Conservation (phyloP, 1,140 invertebrate genomes). For the Dinothrombium tinctorium region DNA sequence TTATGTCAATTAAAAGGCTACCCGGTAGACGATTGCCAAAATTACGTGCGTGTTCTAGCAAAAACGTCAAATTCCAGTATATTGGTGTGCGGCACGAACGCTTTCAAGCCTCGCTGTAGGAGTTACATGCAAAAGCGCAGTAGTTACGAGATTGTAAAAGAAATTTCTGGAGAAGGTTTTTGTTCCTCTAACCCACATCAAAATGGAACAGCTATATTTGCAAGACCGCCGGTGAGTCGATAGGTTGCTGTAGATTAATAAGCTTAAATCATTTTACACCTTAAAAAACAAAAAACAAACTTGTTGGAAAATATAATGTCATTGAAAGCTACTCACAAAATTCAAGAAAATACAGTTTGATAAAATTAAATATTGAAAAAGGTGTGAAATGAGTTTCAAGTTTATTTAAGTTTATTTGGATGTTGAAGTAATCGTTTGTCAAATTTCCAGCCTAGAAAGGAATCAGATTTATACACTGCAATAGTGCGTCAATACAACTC, state of each 20-base stretch:
- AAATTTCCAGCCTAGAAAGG: neutral
- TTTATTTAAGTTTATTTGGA: too few species aligned
- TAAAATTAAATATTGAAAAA: too few species aligned
- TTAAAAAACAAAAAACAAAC: neutral
- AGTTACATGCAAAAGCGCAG: conserved; percentile 43
- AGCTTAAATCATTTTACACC: neutral
- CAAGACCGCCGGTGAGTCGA: neutral
- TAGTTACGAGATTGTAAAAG: conserved; percentile 23
- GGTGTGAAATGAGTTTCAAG: too few species aligned
- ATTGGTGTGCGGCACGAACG: conserved; percentile 77
- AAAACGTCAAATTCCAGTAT: conserved; percentile 35
- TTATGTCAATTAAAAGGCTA: conserved; percentile 68
- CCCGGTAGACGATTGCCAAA: conserved; percentile 61
- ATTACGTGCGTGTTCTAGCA: conserved; percentile 73
- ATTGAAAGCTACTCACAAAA: too few species aligned
- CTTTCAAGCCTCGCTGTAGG: conserved; percentile 71
- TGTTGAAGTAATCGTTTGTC: too few species aligned
- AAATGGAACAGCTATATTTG: conserved; percentile 49
- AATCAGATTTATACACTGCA: conserved; percentile 70
- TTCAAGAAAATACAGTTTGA: too few species aligned
- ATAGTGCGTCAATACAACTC: conserved; percentile 84
- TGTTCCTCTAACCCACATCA: conserved; percentile 80
- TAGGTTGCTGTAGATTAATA: neutral
- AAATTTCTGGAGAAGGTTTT: conserved; percentile 53
- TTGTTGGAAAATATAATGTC: too few species aligned